Conservation (phyloP, 1,140 invertebrate species). For the Orius laevigatus region DNA sequence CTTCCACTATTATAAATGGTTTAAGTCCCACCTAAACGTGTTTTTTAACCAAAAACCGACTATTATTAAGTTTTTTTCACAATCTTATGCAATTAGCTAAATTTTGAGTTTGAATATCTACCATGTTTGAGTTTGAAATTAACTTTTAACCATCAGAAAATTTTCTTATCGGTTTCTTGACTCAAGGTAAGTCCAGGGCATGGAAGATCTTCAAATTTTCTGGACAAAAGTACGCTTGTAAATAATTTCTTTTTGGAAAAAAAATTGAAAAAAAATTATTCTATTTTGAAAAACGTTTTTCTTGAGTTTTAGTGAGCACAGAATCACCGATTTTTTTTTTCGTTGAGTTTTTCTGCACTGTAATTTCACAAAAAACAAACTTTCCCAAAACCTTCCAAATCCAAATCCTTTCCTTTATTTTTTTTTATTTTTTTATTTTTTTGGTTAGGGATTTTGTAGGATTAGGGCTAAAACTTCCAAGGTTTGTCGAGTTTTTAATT, state of each 20-base stretch:
- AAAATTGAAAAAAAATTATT: neutral
- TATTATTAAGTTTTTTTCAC: too few relatives aligned
- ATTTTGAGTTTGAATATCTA: too few relatives aligned
- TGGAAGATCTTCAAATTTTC: neutral
- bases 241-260: neutral
- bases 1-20: too few relatives aligned
- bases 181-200: neutral
- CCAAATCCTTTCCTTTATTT: neutral
- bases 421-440: constrained; percentile 1
- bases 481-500: neutral
- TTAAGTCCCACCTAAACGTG: too few relatives aligned
- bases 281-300: neutral
- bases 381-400: neutral
- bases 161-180: neutral
- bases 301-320: constrained; percentile 9
- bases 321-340: neutral
- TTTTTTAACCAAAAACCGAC: too few relatives aligned
- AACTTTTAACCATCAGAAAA: too few relatives aligned
- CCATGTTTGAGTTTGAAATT: too few relatives aligned
- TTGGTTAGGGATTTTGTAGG: neutral
- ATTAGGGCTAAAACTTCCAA: neutral
- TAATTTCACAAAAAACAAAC: neutral
- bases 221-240: neutral
- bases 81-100: too few relatives aligned
- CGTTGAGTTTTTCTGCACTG: constrained; percentile 8